Conservation (phyloP, 2,797 vertebrate genomes). For the Alosa sapidissima region DNA sequence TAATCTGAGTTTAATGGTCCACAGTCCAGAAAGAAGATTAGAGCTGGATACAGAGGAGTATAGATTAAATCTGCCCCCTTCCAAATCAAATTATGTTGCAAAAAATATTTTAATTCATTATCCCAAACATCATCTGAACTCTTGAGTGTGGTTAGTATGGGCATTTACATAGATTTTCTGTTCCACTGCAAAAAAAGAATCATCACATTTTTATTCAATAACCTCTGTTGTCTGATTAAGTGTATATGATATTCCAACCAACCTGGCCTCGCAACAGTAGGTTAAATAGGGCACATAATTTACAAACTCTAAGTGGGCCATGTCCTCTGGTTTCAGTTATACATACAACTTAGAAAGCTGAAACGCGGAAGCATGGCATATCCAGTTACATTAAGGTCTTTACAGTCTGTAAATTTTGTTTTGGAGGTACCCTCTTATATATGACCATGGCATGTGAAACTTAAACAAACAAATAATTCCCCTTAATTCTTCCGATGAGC, state of each 20-base stretch:
- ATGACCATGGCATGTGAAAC: not conserved
- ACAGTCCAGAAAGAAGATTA: not conserved
- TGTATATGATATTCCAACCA: no score
- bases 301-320: not conserved
- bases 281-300: no score
- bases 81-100: not conserved
- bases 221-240: no score
- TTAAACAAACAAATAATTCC: not conserved
- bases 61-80: not conserved
- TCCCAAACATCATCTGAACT: not conserved
- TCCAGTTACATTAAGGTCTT: no score
- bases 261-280: no score
- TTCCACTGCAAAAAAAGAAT: not conserved
- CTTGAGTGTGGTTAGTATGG: not conserved
- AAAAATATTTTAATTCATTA: not conserved
- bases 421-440: not conserved
- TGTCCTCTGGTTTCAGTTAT: not conserved
- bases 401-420: not conserved
- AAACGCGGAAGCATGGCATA: no score
- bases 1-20: not conserved
- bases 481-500: not conserved
- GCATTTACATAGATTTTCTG: not conserved
- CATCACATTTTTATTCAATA: no score
- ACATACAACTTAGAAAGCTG: not conserved
- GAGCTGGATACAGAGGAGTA: not conserved